phyloP scores from a whole-genome alignment of 2,113 vertebrate genomes.

The Nycticorax nycticorax region DNA sequence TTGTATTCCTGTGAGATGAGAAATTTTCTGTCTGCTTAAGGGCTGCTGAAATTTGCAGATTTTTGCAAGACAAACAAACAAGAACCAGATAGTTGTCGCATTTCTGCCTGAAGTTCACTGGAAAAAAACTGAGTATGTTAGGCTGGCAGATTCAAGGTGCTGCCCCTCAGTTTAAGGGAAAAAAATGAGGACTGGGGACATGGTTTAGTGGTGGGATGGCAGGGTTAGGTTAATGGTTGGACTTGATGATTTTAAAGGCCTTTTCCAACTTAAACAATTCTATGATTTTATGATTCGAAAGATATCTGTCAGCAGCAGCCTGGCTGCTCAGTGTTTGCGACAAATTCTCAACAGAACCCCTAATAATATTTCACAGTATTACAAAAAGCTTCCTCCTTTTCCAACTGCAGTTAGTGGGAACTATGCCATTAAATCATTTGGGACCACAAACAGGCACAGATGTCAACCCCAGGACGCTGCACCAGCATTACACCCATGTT shows the following conservation, averaged over 20 bases:
- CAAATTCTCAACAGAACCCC: not conserved
- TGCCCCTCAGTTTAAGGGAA: not conserved
- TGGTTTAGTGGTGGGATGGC: too few relatives aligned
- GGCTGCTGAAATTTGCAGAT: not conserved
- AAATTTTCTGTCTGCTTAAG: not conserved
- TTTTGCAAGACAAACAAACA: not conserved
- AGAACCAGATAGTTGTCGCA: not conserved
- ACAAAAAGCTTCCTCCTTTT: not conserved
- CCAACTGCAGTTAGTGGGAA: not conserved
- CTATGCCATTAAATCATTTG: not conserved
- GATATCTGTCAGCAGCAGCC: not conserved
- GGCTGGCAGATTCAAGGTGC: not conserved
- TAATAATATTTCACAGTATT: not conserved
- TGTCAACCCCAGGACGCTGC: not conserved
- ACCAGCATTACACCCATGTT: not conserved
- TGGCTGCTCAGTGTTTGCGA: not conserved
- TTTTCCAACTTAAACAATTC: too few relatives aligned
- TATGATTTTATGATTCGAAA: not conserved
- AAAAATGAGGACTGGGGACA: not conserved
- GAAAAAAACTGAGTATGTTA: not conserved
- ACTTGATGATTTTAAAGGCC: too few relatives aligned
- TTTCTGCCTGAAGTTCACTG: not conserved
- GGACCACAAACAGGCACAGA: not conserved
- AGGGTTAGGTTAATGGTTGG: too few relatives aligned
- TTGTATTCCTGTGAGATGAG: not conserved